Evolutionary conservation across 2,888 invertebrate species (phyloP).

Genomic region (Leptopilina syphax): DNA sequence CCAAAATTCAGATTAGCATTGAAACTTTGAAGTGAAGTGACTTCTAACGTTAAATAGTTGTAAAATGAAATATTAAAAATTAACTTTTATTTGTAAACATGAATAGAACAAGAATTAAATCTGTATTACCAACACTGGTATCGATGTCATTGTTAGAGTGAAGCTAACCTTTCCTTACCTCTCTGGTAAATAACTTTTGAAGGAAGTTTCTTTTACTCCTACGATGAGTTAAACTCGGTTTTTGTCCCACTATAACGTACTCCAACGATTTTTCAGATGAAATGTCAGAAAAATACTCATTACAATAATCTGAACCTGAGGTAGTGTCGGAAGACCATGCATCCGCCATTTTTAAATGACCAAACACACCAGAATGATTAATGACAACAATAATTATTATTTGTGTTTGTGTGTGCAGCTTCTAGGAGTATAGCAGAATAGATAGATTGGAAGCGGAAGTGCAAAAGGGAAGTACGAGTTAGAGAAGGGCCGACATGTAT

Average conservation of each 20-base stretch:
- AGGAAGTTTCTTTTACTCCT: slow-evolving; percentile 71
- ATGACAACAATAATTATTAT: not conserved
- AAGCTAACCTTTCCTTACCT: slow-evolving; percentile 77
- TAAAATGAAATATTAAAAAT: too few species aligned
- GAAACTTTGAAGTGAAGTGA: not conserved
- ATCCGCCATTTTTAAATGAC: slow-evolving; percentile 77
- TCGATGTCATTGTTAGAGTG: slow-evolving; percentile 36
- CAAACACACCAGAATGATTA: slow-evolving; percentile 38
- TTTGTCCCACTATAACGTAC: slow-evolving; percentile 71
- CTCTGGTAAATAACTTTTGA: slow-evolving; percentile 81
- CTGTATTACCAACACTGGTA: slow-evolving; percentile 16
- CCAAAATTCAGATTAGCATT: too few species aligned
- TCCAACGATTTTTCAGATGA: slow-evolving; percentile 71
- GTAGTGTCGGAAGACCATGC: slow-evolving; percentile 76
- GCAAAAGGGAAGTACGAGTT: too few species aligned
- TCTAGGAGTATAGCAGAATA: too few species aligned
- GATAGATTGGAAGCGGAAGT: too few species aligned
- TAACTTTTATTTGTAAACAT: too few species aligned
- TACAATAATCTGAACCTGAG: slow-evolving; percentile 74
- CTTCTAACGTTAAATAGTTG: not conserved
- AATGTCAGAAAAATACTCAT: slow-evolving; percentile 74
- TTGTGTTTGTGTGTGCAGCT: not conserved
- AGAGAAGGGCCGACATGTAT: too few species aligned
- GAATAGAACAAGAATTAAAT: not conserved
- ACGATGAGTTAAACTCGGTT: slow-evolving; percentile 64